A percentile compares a stretch with the other conserved stretches of the same genome.
These are phyloP conservation scores for Epizoanthus rinbou DNA, from an alignment of 92 coral and sea anemone species.

Conservation along the genomic window DNA sequence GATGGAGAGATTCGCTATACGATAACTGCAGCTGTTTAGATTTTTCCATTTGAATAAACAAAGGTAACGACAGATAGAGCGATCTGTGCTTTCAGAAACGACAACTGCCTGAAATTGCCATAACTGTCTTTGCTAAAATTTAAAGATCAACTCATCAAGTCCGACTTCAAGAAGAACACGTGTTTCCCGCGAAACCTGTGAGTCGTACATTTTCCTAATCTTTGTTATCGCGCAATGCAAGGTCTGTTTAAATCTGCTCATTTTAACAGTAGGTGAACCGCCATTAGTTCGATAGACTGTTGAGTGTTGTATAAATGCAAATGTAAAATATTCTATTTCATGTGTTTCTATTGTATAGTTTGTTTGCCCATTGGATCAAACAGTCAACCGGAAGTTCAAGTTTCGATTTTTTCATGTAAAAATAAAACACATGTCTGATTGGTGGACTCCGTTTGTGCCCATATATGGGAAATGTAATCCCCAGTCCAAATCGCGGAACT, in stretches of 20 bases:
- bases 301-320: background rate
- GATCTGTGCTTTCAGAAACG: background rate
- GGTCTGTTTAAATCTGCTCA: too few species aligned
- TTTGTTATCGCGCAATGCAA: too few species aligned
- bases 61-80: background rate
- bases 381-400: slow-evolving; percentile 17
- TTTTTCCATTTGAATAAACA: slow-evolving; percentile 17
- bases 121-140: too few species aligned
- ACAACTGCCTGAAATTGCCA: too few species aligned
- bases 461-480: background rate
- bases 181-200: too few species aligned
- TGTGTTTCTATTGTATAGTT: background rate
- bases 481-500: slow-evolving; percentile 16
- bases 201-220: too few species aligned
- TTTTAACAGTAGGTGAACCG: background rate
- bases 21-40: slow-evolving; percentile 27
- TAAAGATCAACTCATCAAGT: too few species aligned
- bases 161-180: too few species aligned
- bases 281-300: background rate
- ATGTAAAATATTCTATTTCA: background rate
- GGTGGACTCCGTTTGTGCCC: slow-evolving; percentile 4
- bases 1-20: slow-evolving; percentile 21
- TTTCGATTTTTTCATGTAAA: background rate
- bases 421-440: background rate
- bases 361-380: too few species aligned